These are phyloP conservation scores for Phenganax subtilis DNA, from an alignment of 92 coral and sea anemone genomes.

Conservation along the genomic window DNA sequence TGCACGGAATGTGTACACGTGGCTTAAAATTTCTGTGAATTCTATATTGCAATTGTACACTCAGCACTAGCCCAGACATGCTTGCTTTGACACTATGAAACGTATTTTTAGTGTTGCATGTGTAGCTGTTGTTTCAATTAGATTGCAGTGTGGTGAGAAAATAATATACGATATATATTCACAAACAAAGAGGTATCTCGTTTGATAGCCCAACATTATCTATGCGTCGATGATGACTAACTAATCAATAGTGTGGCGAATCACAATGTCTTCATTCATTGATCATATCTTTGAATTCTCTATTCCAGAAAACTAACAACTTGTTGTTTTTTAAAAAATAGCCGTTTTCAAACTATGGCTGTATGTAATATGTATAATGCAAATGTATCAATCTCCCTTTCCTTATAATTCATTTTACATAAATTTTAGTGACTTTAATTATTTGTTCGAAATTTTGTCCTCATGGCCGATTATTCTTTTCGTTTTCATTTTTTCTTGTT, in stretches of 20 bases:
- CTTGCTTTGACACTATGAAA: neutral
- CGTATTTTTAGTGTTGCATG: neutral
- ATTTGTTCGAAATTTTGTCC: neutral
- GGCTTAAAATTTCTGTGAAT: slow-evolving; percentile 9
- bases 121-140: neutral
- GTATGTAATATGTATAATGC: neutral
- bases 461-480: neutral
- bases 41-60: neutral
- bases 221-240: slow-evolving; percentile 28
- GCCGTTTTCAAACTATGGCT: neutral
- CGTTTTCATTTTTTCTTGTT: neutral
- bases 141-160: neutral
- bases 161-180: neutral
- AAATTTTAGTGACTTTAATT: neutral
- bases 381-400: neutral
- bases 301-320: neutral
- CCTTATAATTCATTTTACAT: neutral
- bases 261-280: slow-evolving; percentile 10
- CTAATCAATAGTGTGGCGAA: slow-evolving; percentile 26
- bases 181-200: slow-evolving; percentile 7
- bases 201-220: neutral
- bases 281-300: slow-evolving; percentile 6
- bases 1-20: slow-evolving; percentile 19
- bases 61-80: neutral
- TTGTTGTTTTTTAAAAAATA: neutral